Conservation (phyloP, 2,797 vertebrate species). For the Dendrocincla fuliginosa region DNA sequence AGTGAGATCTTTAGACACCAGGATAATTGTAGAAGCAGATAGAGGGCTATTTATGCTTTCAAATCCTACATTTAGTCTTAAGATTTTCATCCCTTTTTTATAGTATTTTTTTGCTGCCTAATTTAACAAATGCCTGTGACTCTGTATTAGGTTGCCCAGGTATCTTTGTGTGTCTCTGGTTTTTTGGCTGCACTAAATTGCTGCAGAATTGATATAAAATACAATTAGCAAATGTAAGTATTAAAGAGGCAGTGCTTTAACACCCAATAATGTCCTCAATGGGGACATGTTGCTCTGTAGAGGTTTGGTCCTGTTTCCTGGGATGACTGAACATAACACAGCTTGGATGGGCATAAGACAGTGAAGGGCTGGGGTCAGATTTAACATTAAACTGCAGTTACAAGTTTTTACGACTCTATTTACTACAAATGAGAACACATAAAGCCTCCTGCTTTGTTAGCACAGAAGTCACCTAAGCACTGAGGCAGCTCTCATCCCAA, state of each 20-base stretch:
- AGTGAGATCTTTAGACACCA: neutral
- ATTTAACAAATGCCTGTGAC: neutral
- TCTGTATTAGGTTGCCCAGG: neutral
- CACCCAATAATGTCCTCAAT: neutral
- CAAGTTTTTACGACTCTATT: slow-evolving; percentile 1
- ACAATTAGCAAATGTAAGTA: neutral
- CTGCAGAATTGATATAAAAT: neutral
- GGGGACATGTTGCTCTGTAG: neutral
- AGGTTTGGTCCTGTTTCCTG: neutral
- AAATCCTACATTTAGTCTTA: neutral
- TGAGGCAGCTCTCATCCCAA: neutral
- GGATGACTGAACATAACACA: neutral
- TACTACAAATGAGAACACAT: slow-evolving; percentile 3
- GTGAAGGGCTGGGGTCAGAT: neutral
- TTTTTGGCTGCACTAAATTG: neutral
- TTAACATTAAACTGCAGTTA: neutral
- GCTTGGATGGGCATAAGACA: neutral
- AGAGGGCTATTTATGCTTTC: neutral
- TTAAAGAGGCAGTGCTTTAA: neutral
- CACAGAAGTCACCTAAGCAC: slow-evolving; percentile 24
- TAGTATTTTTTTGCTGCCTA: neutral
- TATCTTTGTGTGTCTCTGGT: rapidly evolving
- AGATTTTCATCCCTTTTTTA: neutral
- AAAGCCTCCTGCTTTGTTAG: neutral
- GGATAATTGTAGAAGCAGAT: neutral